Evolutionary conservation across 2,888 invertebrate species (phyloP).

Genomic region (Platynereis dumerilii): DNA sequence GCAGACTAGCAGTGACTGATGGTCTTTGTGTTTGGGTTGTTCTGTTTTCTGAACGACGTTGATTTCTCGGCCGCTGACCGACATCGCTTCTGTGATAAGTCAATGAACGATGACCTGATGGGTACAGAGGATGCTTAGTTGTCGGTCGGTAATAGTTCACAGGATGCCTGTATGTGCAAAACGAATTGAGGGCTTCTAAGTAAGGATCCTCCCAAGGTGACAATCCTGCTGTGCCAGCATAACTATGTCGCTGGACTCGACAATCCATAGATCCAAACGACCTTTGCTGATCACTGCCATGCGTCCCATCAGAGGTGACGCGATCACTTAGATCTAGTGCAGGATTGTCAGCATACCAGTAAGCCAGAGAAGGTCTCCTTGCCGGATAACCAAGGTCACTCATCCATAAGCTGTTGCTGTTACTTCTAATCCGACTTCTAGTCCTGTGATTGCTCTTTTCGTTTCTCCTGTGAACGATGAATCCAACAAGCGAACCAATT

Average conservation of each 20-base stretch:
- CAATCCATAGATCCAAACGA: neutral
- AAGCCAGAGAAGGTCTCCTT: neutral
- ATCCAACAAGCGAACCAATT: neutral
- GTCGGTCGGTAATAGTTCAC: too few relatives aligned
- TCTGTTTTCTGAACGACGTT: too few relatives aligned
- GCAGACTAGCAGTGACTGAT: too few relatives aligned
- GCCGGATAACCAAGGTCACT: neutral
- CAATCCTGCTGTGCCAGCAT: neutral
- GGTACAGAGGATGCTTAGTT: too few relatives aligned
- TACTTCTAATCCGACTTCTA: neutral
- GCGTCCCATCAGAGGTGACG: neutral
- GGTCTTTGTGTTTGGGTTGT: too few relatives aligned
- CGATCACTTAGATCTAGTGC: neutral
- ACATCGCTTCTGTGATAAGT: too few relatives aligned
- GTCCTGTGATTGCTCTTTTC: neutral
- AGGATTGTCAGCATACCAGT: slow-evolving; percentile 5
- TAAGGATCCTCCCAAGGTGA: slow-evolving; percentile 4
- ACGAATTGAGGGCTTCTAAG: neutral
- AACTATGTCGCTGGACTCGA: slow-evolving; percentile 3
- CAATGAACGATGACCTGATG: too few relatives aligned
- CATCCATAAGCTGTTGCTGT: slow-evolving; percentile 3
- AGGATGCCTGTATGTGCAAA: neutral
- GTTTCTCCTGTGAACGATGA: slow-evolving; percentile 3
- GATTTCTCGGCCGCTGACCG: too few relatives aligned
- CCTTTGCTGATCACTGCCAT: neutral